Evolutionary conservation across 2,797 vertebrate genomes (phyloP), one percentile per base, ranked within the genome.

Genomic region (Micropoecilia bifurca): DNA sequence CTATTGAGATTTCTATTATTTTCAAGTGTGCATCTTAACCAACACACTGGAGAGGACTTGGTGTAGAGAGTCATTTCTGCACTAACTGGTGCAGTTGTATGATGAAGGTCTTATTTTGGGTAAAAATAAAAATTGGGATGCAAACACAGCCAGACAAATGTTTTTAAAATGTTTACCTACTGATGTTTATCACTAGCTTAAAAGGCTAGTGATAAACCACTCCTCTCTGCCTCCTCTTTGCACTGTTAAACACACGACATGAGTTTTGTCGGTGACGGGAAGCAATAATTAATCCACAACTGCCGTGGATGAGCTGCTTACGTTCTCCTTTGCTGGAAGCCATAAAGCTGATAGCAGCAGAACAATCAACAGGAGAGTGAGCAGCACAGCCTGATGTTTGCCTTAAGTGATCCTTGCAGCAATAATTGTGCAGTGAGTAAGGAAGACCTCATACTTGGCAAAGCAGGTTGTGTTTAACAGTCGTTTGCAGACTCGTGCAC

Each of bases 41-140:
- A 94, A 91, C 89, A 91, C 91, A 88, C 90, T 81, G 78, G 83
- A 83, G 77, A 84, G 90, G n/a, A 16, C 87, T 92, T 92, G 93
- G 89, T 91, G 85, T 59, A 55, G 79, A 33, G 85, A 75, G 74
- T 47, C 79, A 16, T 6, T 75, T 74, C 76, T 78, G 73, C 83
- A 81, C 76, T 74, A 47, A 78, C 43, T n/a, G 45, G 33, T 41
- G 69, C 75, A 46, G 71, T 61, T 78, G 74, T 55, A 61, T 74
- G 48, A 71, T 66, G 46, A 63, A 48, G 63, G 48, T 83, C 74
- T 83, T 28, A 80, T 73, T 63, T 41, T 71, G 71, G 69, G 83
- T 77, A 88, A 80, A 81, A 80, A 68, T 66, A 57, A 74, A 76
- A 75, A 89, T 75, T 73, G 81, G 73, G 69, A 80, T 33, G 36